Percentiles rank a stretch among this genome's conserved stretches.
Evolutionary conservation across 2,888 invertebrate genomes (phyloP).

Genomic region (Eulithis testata): DNA sequence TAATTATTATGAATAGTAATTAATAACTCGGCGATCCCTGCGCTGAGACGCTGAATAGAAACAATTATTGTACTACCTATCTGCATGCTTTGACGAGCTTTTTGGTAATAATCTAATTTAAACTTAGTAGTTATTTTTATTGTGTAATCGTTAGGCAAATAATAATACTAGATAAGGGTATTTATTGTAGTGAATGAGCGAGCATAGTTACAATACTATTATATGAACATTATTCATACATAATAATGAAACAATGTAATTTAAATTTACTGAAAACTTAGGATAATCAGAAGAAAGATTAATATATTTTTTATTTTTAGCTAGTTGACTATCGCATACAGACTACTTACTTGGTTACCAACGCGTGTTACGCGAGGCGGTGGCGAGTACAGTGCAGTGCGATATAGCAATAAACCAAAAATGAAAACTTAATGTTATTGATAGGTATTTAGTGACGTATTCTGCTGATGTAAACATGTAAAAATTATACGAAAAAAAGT

Average conservation of each 20-base stretch:
- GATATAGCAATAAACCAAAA: constrained; percentile 85
- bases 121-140: constrained; percentile 82
- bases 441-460: constrained; percentile 81
- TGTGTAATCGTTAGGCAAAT: constrained; percentile 82
- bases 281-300: constrained; percentile 78
- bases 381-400: constrained; percentile 65
- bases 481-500: constrained; percentile 69
- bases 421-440: constrained; percentile 79
- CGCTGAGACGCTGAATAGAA: constrained; percentile 77
- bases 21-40: constrained; percentile 69
- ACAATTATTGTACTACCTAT: constrained; percentile 81
- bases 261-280: constrained; percentile 75
- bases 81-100: constrained; percentile 85
- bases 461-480: constrained; percentile 81
- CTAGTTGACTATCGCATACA: constrained; percentile 81
- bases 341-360: constrained; percentile 72
- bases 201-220: constrained; percentile 80
- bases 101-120: constrained; percentile 84
- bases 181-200: constrained; percentile 81
- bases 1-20: constrained; percentile 65
- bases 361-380: constrained; percentile 54
- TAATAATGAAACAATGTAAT: constrained; percentile 79
- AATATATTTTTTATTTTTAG: constrained; percentile 85
- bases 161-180: constrained; percentile 82
- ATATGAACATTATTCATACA: constrained; percentile 79